A percentile compares a stretch with the other conserved stretches of the same genome.
Evolutionary conservation across 1,140 invertebrate genomes (phyloP).

Genomic region (Pomacea maculata): DNA sequence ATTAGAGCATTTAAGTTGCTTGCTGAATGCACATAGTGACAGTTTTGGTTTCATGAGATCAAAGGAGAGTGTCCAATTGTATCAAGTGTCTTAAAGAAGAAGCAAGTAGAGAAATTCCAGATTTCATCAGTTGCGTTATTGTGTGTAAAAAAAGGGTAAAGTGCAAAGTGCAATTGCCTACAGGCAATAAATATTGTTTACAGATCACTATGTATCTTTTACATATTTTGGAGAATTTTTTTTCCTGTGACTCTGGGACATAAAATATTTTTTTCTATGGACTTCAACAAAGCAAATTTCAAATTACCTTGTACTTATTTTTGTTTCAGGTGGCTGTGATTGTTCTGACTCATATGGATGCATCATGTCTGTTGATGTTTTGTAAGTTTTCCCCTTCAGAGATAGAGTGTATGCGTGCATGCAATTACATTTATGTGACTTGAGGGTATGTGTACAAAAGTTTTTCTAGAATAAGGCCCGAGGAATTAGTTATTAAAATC

Average conservation of each 20-base stretch:
- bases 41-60: too few relatives aligned
- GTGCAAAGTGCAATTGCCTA: background rate
- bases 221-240: background rate
- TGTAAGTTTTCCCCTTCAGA: constrained; percentile 45
- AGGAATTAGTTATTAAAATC: background rate
- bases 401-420: too few relatives aligned
- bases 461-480: background rate
- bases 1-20: too few relatives aligned
- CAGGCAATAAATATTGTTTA: background rate
- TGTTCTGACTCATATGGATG: constrained; percentile 58
- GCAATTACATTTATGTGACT: too few relatives aligned
- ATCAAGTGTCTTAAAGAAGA: too few relatives aligned
- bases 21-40: too few relatives aligned
- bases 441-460: background rate
- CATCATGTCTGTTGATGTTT: constrained; percentile 56
- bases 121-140: background rate
- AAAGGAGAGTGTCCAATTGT: too few relatives aligned
- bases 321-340: constrained; percentile 52
- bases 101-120: too few relatives aligned
- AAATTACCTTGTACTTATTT: background rate
- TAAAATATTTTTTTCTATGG: background rate
- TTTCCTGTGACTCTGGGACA: background rate
- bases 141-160: background rate
- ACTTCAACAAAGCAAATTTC: background rate
- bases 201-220: too few relatives aligned